Evolutionary conservation across 2,113 vertebrate species (phyloP), one percentile per base, ranked within the genome.

Genomic region (Okapia johnstoni): DNA sequence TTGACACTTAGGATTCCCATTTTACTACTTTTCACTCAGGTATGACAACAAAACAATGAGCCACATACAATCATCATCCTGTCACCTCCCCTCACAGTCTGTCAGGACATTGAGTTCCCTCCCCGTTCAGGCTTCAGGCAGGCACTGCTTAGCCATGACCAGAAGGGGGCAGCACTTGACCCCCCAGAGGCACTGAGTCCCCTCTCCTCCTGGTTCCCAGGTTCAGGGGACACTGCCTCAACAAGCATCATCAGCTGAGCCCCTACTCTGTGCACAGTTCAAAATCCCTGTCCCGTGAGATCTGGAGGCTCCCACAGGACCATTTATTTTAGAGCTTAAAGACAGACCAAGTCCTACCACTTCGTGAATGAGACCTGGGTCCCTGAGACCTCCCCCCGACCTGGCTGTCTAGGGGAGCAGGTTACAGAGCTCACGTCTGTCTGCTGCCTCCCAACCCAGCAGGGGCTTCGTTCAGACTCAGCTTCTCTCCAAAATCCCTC

Each of bases 141-240:
- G 15, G 57, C 23, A 30, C 43, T 33, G 50, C 33, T 63, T 5
- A 0, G 0, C 23, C 1, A 12, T 28, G 50, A 48, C 61, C 96
- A 96, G 50, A 70, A 83, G 85, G 50, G 79, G 73, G 36, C 81
- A 90, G 80, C 87, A 63, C 3, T 58, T 2, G 0, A 7, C 13
- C n/a, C 23, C 16, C 54, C 12, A 0, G 26, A 7, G 15, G 26
- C 2, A 9, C 46, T 13, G 7, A 5, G 40, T 54, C 9, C 21
- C 12, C 21, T 5, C 11, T 14, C 6, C 2, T 73, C 66, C 7
- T 2, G 14, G 57, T 36, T 2, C 16, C 36, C 54, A 30, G 40
- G 10, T 12, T 15, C 17, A 6, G 40, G 13, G 33, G 30, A 12
- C 33, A 14, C 33, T 5, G 43, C 58, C 13, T 23, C 77, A 50